phyloP scores from a whole-genome alignment of 1,140 invertebrate genomes.

The Eupeodes corollae region DNA sequence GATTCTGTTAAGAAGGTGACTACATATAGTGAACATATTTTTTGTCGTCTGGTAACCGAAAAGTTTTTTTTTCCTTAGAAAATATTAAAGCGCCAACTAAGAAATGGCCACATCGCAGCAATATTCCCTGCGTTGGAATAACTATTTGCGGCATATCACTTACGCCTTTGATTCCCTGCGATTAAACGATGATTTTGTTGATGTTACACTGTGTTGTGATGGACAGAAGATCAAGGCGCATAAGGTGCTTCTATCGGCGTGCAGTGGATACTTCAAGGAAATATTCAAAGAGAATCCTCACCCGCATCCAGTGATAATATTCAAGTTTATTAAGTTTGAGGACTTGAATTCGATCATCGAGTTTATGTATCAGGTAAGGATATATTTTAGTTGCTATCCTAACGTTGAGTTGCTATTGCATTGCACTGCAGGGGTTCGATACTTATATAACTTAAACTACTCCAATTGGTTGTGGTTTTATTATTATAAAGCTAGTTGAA shows the following conservation, averaged over 20 bases:
- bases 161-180: conserved; percentile 65
- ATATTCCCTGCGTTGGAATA: conserved; percentile 66
- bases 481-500: no score
- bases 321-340: conserved; percentile 70
- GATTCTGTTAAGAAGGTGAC: neutral
- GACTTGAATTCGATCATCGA: conserved; percentile 70
- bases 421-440: neutral
- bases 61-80: no score
- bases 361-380: conserved; percentile 60
- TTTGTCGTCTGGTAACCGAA: neutral
- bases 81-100: neutral
- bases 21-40: neutral
- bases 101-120: conserved; percentile 44
- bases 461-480: no score
- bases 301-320: conserved; percentile 75
- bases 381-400: neutral
- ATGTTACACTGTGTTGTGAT: conserved; percentile 76
- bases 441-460: neutral
- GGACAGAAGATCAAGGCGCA: conserved; percentile 71
- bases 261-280: conserved; percentile 71
- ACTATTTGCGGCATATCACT: conserved; percentile 60
- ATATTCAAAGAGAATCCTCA: conserved; percentile 76
- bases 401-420: neutral
- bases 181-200: conserved; percentile 67
- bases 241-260: conserved; percentile 73